Percentiles rank a stretch among this genome's conserved stretches.
Evolutionary conservation across 2,113 vertebrate genomes (phyloP).

Genomic region (Cettia cetti): DNA sequence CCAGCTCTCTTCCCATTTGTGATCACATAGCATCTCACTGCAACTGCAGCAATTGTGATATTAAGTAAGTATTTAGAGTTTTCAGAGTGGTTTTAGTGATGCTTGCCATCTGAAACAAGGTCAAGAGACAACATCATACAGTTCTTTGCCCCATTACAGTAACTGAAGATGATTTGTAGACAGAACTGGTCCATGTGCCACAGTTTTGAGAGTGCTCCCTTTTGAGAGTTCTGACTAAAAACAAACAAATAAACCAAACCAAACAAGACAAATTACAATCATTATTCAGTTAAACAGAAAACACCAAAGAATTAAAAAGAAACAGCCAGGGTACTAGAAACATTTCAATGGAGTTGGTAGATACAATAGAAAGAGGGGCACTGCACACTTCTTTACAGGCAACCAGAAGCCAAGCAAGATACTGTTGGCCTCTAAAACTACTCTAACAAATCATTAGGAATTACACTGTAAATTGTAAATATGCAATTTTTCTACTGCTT

Average conservation of each 20-base stretch:
- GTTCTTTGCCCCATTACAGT: not conserved
- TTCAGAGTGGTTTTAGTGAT: not conserved
- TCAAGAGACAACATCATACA: not conserved
- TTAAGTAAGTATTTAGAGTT: not conserved
- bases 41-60: not conserved
- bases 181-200: not conserved
- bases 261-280: not conserved
- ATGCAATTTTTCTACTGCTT: not conserved
- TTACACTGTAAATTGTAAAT: not conserved
- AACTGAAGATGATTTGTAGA: not conserved
- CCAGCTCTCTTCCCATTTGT: not conserved
- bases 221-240: not conserved
- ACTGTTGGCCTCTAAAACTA: not conserved
- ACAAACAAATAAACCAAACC: not conserved
- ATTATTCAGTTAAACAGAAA: not conserved
- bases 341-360: not conserved
- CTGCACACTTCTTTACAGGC: not conserved
- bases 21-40: not conserved
- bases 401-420: not conserved
- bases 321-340: not conserved
- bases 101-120: not conserved
- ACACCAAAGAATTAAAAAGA: not conserved
- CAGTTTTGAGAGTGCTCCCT: not conserved
- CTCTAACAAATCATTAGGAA: not conserved
- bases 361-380: not conserved